Evolutionary conservation across 2,797 vertebrate species (phyloP).

Genomic region (Coluber constrictor): DNA sequence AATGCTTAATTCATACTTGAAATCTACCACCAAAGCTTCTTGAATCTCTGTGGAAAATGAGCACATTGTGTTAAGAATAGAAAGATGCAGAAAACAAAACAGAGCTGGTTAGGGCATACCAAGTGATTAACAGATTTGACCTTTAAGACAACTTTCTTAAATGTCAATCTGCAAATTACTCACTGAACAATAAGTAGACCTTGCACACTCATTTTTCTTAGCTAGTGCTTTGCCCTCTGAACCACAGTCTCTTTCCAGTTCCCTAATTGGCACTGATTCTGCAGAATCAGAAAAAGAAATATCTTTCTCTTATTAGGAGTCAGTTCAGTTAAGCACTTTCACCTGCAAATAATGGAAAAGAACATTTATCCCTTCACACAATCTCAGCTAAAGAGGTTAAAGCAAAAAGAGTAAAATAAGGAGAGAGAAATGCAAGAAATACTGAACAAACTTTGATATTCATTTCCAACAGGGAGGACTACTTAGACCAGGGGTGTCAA

Average conservation of each 20-base stretch:
- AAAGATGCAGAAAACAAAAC: neutral
- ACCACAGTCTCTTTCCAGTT: constrained; percentile 15
- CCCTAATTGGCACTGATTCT: constrained; percentile 25
- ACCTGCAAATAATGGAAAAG: constrained; percentile 2
- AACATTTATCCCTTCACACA: neutral
- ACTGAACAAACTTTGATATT: neutral
- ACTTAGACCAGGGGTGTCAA: neutral
- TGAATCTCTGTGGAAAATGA: neutral
- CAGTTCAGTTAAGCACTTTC: constrained; percentile 10
- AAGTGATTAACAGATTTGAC: constrained; percentile 7
- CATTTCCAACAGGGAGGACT: neutral
- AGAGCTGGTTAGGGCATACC: neutral
- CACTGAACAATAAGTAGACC: constrained; percentile 18
- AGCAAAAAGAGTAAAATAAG: neutral
- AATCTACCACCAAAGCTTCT: neutral
- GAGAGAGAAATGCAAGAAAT: neutral
- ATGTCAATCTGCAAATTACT: constrained; percentile 2
- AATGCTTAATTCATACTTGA: neutral
- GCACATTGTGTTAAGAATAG: neutral
- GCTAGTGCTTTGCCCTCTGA: constrained; percentile 15
- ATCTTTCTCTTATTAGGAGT: constrained; percentile 11
- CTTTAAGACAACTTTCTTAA: neutral
- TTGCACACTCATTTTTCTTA: neutral
- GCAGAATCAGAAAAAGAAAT: neutral
- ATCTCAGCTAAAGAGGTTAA: neutral